Base-by-base conservation (phyloP, 2,888 invertebrate species). In the Apodemia hepburni region DNA sequence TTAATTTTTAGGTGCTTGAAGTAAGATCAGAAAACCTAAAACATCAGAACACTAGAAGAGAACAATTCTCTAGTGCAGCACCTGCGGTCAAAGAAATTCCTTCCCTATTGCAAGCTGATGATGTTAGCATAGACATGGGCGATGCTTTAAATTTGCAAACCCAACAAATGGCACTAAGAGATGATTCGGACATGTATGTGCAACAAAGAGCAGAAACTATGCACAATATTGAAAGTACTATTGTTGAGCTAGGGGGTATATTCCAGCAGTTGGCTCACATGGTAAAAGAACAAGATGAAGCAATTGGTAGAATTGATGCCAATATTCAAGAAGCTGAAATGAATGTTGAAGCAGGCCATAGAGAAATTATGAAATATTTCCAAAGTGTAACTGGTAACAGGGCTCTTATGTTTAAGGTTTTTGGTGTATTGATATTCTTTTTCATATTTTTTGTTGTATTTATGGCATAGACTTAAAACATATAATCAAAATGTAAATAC, bases 391-490 rank as follows among this genome's bases (percentile, higher is more conserved):
- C 98, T 17, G 97, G 97, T 68, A 99, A 99, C 91, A 94, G 99
- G 75, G 99, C 99, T 96, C 93, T 99, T 42, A 99, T 99, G 98
- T 97, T 99, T 74, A 99, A 99, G 93, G 96, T 99, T 71, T 99
- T 99, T 91, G 99, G 97, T 62, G 97, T 99, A 68, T 93, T 99
- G 63, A 98, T 99, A 93, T 96, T 99, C 81, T 99, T 99, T 93
- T 99, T 99, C 85, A 96, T 99, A 87, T 97, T 99, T 84, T 99
- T 99, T 93, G 97, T 99, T 81, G 95, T 99, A 73, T 98, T 99
- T 89, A 93, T 99, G 93, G 97, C 98, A 76, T 95, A 92, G 81
- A 62, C 63, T 68, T 61, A 18, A 54, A 29, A 57, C 17, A 27
- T 45, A 17, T n/a, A 49, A 27, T 59, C n/a, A 47, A 22, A 64